Evolutionary conservation across 2,797 vertebrate species (phyloP), one percentile per base, ranked within the genome.

Genomic region (Poecilia gillii): DNA sequence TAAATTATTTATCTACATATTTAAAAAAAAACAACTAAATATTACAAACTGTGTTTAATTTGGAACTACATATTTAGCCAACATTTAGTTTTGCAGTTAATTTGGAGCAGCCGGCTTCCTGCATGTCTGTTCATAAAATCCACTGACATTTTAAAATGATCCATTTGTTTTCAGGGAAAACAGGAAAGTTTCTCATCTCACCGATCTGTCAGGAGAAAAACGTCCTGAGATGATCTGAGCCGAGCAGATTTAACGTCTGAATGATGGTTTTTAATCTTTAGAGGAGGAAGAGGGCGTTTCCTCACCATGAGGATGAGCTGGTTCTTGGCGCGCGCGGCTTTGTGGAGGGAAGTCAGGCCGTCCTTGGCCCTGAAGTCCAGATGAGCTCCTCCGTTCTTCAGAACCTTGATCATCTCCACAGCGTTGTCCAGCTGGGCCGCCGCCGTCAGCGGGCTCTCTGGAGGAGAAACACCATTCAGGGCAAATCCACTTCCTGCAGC

Each of bases 361-460:
- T 99, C 97, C 83, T 93, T 97, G 90, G 97, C 97, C 71, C 98
- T 95, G 95, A 97, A 99, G 91, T 99, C 98, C 91, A 99, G 92
- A 87, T 99, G 98, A 28, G 98, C 97, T 20, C 98, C 98, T 68
- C 97, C 97, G 0, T 97, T 97, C 84, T 89, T 96, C 84, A 99
- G 94, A 3, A 95, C 94, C 90, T 98, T 98, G 87, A 99, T 97
- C 72, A 97, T 83, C 83, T 98, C 98, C 80, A 85, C 87, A 0
- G 93, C 78, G 43, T 96, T 95, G 51, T 97, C 96, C 85, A 98
- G 93, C 77, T 98, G 97, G 41, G 95, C 96, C 0, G 98, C 96
- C 49, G 97, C 90, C 5, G 98, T 98, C 78, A 99, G 91, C 0
- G 98, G 98, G 0, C 97, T 97, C 94, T 99, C 98, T 99, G 66